Conservation (phyloP, 2,113 vertebrate species). For the Rattus norvegicus region GRCr8 NC_086023.1:121588501-121589000, state of each 20-base stretch:
- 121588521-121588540: neutral
- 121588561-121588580: constrained; percentile 48
- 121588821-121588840: constrained; percentile 8
- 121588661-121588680: neutral
- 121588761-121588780: constrained; percentile 11
- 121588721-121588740: constrained; percentile 29
- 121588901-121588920: neutral
- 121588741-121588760: constrained; percentile 24
- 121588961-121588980: neutral
- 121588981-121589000: constrained; percentile 9
- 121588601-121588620: neutral
- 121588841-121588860: neutral
- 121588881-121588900: neutral
- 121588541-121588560: neutral
- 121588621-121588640: neutral
- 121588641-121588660: constrained; percentile 28
- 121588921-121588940: neutral
- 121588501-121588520: neutral
- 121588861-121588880: neutral
- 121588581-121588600: constrained; percentile 12
- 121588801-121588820: constrained; percentile 23
- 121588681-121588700: neutral
- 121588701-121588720: neutral
- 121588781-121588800: constrained; percentile 32
- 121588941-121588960: neutral